Conservation (phyloP, 92 coral and sea anemone species). For the Epizoanthus ramosus region DNA sequence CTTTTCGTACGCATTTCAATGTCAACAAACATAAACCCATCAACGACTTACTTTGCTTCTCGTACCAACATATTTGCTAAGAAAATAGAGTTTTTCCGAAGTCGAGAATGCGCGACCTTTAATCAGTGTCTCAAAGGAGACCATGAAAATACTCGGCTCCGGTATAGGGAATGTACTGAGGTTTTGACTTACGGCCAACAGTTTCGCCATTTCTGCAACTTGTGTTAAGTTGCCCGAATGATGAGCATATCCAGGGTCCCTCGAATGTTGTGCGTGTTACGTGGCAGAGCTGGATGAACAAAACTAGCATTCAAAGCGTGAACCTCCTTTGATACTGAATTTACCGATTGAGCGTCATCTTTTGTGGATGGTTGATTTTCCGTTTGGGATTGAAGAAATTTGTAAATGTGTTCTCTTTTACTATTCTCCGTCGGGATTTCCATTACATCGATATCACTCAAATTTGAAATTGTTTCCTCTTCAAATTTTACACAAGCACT, state of each 20-base stretch:
- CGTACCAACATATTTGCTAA: constrained; percentile 54
- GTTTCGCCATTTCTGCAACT: constrained; percentile 46
- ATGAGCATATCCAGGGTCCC: not conserved
- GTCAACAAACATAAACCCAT: constrained; percentile 58
- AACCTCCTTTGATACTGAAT: too few relatives aligned
- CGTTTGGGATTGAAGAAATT: too few relatives aligned
- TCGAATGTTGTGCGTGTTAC: constrained; percentile 1
- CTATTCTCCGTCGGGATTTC: not conserved
- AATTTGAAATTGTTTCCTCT: not conserved
- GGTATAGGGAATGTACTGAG: constrained; percentile 51
- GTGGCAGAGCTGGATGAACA: not conserved
- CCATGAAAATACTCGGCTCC: constrained; percentile 58
- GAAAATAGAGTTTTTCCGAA: constrained; percentile 58
- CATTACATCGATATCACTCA: not conserved
- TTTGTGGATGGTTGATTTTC: too few relatives aligned
- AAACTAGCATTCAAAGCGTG: too few relatives aligned
- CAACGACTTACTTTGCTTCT: constrained; percentile 62
- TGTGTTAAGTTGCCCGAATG: constrained; percentile 21
- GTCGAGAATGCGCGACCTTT: constrained; percentile 54
- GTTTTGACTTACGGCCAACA: constrained; percentile 40
- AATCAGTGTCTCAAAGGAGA: constrained; percentile 59
- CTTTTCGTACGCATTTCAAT: constrained; percentile 53
- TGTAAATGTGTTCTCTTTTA: constrained; percentile 12
- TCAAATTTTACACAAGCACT: constrained; percentile 20
- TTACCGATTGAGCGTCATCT: too few relatives aligned